Conservation (phyloP, 2,113 vertebrate species). For the Stomatorhinus ivindoensis region DNA sequence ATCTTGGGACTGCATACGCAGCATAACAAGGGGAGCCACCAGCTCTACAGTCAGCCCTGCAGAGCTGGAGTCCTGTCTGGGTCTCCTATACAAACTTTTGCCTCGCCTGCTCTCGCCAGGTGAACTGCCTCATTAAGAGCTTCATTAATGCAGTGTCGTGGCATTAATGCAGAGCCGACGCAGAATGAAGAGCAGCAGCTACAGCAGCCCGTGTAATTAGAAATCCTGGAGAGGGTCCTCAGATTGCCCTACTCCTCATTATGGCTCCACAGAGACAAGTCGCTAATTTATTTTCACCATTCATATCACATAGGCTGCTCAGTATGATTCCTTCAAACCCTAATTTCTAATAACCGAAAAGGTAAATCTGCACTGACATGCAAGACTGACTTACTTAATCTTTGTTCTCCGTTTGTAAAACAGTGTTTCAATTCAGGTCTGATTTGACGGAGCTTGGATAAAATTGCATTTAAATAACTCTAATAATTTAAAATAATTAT, state of each 20-base stretch:
- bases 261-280: neutral
- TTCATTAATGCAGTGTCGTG: neutral
- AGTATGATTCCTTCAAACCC: neutral
- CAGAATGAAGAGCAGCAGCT: neutral
- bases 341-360: neutral
- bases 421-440: neutral
- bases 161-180: neutral
- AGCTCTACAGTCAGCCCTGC: neutral
- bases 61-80: neutral
- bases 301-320: neutral
- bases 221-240: neutral
- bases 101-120: neutral
- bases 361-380: neutral
- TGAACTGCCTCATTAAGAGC: neutral
- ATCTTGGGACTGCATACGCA: neutral
- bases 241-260: neutral
- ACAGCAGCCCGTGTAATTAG: neutral
- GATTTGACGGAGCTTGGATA: neutral
- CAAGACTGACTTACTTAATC: neutral
- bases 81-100: neutral
- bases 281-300: neutral
- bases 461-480: neutral
- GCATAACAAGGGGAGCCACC: neutral
- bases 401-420: neutral
- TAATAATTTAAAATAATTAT: neutral